Evolutionary conservation across 2,113 vertebrate genomes (phyloP), one percentile per base, ranked within the genome.

Genomic region (Eulemur macaco): DNA sequence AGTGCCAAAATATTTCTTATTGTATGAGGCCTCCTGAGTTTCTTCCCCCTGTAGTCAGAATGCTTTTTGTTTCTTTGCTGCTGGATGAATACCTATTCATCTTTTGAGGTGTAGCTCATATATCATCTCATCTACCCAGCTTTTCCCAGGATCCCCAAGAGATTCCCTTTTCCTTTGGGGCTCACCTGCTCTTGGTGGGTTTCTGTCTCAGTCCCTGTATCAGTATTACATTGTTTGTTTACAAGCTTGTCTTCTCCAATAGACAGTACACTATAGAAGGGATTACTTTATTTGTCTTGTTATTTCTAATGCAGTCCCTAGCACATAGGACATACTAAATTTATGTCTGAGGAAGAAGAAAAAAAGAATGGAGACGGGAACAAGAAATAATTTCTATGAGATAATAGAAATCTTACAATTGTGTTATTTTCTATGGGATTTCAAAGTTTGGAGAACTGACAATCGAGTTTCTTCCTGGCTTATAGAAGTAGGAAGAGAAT

Each of bases 381-480:
- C 21, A 95, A 78, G 58, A 93, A 89, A 91, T 34, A 91, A 80
- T 86, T 94, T 89, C 8, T 66, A 12, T 60, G 54, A 73, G 39
- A 83, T 50, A 27, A 60, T 12, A 87, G 29, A 14, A 73, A 45
- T 90, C 27, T 54, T 63, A 68, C 15, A 81, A 34, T 54, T 85
- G 54, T 78, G 23, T 39, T 66, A 60, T 63, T 97, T 97, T 96
- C 84, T 73, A 3, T 66, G 39, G 25, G 56, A 84, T 82, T 96
- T 89, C 47, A 81, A 76, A 63, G 58, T 92, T 52, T 80, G 77
- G 29, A 96, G 27, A 94, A 82, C 14, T 71, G 81, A 94, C 77
- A 81, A 9, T 31, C 21, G 1, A 89, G 14, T 60, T 93, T 71
- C 74, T 87, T 90, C 60, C 15, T 37, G 17, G 63, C 42, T 92